Percentiles rank a stretch among this genome's conserved stretches.
These are phyloP conservation scores for Ceryle rudis DNA, from an alignment of 2,797 vertebrate genomes.

Conservation along the genomic window DNA sequence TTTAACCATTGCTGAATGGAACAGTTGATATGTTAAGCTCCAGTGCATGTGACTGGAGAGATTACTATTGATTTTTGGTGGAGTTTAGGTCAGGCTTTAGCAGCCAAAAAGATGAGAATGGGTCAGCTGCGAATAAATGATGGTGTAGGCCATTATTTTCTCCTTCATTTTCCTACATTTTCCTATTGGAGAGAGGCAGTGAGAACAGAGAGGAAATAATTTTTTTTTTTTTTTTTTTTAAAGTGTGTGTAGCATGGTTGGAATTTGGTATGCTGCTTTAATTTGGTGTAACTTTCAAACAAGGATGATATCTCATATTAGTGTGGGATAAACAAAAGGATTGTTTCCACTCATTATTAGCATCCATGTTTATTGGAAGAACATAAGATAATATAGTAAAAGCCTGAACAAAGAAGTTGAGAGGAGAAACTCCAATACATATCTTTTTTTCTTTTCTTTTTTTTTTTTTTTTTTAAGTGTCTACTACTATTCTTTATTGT, in stretches of 20 bases:
- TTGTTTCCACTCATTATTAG: background rate
- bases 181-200: background rate
- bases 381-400: background rate
- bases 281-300: background rate
- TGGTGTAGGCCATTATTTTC: background rate
- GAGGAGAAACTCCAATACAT: background rate
- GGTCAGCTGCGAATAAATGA: background rate
- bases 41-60: background rate
- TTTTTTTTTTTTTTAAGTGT: background rate
- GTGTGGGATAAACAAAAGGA: background rate
- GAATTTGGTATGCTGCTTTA: background rate
- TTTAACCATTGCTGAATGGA: background rate
- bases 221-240: no score
- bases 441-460: background rate
- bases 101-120: background rate
- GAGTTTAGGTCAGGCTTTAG: background rate
- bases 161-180: background rate
- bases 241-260: background rate
- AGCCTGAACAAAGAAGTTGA: background rate
- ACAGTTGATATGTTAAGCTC: background rate
- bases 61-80: background rate
- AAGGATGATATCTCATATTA: background rate
- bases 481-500: background rate
- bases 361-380: background rate
- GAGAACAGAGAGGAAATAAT: background rate